Conservation (phyloP, 2,113 vertebrate genomes). For the Scomber scombrus region DNA sequence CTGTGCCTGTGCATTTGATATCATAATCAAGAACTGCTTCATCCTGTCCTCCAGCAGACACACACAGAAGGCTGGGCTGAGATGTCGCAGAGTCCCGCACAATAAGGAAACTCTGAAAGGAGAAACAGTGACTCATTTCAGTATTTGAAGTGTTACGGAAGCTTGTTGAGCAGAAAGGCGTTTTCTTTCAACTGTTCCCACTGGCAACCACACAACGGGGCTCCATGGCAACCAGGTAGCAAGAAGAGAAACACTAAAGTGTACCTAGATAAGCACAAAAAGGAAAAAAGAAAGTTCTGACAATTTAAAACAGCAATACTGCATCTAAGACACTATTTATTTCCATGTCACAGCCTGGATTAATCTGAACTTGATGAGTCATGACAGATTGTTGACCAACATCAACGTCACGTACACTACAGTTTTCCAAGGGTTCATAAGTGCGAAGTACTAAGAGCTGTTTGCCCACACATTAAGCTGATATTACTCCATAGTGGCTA, state of each 20-base stretch:
- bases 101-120: constrained; percentile 79
- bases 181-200: background rate
- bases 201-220: background rate
- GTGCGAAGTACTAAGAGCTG: background rate
- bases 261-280: background rate
- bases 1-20: constrained; percentile 59
- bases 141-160: background rate
- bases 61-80: constrained; percentile 72
- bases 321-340: too few species aligned
- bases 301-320: too few species aligned
- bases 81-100: constrained; percentile 60
- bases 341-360: too few species aligned
- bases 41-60: constrained; percentile 67
- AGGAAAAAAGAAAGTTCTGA: background rate
- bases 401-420: too few species aligned
- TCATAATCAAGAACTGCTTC: constrained; percentile 55
- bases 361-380: background rate
- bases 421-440: background rate
- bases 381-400: background rate
- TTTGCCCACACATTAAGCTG: background rate
- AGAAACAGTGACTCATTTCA: constrained; percentile 61
- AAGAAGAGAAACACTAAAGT: background rate
- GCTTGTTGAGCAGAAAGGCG: constrained; percentile 12
- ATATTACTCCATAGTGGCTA: background rate
- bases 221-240: constrained; percentile 4